Base-by-base conservation (phyloP, 2,888 invertebrate species). In the Drosophila paracracens region DNA sequence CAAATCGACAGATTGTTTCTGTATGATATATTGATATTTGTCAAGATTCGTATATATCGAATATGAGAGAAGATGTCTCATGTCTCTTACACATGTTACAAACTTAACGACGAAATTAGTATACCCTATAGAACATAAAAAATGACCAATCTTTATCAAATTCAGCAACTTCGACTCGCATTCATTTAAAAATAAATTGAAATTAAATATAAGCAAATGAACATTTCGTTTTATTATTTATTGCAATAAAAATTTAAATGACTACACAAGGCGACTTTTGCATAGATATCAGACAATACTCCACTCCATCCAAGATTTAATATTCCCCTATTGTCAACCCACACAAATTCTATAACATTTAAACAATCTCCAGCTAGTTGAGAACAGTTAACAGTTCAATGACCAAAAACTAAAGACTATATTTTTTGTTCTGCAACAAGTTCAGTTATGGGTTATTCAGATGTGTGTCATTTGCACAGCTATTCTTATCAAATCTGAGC, bases 401-500 rank as follows among this genome's bases (percentile, higher is more conserved):
- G 81, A 56, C 77, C 81, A 76, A 54, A 33, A 38, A 70, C 76
- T 66, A 63, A 33, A 57, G 51, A 46, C 27, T 2, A 62, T 0
- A 38, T 51, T 35, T 54, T 54, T n/a, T 21, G 11, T 70, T 29
- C n/a, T 52, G n/a, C 35, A 40, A 46, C n/a, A 50, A 40, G 33
- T 56, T 50, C 2, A 46, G 25, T 46, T 16, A 10, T 25, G 16
- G 7, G 4, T 29, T 33, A 6, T 21, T 27, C n/a, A 48, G 31
- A 51, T 38, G n/a, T 29, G 29, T 40, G n/a, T 16, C 21, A n/a
- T 31, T 62, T 72, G 81, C 77, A 81, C 53, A 76, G 27, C n/a
- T 67, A 81, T 76, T 81, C 67, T 57, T 63, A 74, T 48, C 74
- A 43, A 18, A 51, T 33, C n/a, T 40, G 60, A n/a, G 79, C 69